Percentiles rank a stretch among this genome's conserved stretches.
These are phyloP conservation scores for Ferrisia virgata DNA, from an alignment of 2,888 invertebrate genomes.

Conservation along the genomic window DNA sequence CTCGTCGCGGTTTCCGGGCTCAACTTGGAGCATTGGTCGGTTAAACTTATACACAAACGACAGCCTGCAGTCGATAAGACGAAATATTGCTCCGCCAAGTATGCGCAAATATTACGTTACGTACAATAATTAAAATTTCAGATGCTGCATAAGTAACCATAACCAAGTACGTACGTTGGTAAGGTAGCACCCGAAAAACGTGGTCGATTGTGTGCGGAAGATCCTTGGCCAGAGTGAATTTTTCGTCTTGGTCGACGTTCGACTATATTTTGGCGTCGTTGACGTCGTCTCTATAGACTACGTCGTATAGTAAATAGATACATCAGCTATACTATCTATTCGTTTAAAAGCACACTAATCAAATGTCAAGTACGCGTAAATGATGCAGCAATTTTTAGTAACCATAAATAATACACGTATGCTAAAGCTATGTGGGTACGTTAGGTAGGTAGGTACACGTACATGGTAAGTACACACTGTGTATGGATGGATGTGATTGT, in stretches of 20 bases:
- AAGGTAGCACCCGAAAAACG: too few relatives aligned
- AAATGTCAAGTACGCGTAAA: slow-evolving; percentile 38
- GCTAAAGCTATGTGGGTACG: too few relatives aligned
- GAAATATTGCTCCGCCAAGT: too few relatives aligned
- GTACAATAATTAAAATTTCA: too few relatives aligned
- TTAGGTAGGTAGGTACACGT: too few relatives aligned
- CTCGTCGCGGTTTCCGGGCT: background rate
- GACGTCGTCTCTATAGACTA: background rate
- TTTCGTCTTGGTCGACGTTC: background rate
- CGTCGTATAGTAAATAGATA: too few relatives aligned
- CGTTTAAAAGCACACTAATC: background rate
- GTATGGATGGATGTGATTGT: too few relatives aligned
- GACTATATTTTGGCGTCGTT: background rate
- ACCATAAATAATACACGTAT: slow-evolving; percentile 7
- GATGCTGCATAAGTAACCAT: background rate
- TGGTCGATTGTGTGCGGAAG: background rate
- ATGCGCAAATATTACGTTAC: too few relatives aligned
- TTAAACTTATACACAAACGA: too few relatives aligned
- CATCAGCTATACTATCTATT: background rate
- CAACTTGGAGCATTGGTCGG: background rate
- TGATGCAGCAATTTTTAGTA: slow-evolving; percentile 26
- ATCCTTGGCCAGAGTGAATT: background rate
- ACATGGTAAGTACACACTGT: background rate
- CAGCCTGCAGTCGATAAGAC: background rate
- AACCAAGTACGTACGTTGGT: background rate